Conservation (phyloP, 2,113 vertebrate species). For the Albula glossodonta region DNA sequence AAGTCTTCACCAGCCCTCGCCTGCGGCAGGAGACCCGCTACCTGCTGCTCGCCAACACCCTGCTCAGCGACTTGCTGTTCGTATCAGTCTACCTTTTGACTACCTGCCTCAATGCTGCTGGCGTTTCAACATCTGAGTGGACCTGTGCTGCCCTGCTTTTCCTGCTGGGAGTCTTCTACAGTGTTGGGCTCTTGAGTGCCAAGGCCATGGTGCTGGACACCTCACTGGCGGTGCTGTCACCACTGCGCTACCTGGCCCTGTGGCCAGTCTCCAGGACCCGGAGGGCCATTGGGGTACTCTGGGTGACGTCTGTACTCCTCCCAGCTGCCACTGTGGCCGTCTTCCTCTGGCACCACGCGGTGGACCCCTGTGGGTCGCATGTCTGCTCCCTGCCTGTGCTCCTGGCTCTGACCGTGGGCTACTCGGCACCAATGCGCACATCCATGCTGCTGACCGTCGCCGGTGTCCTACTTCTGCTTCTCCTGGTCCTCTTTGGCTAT, state of each 20-base stretch:
- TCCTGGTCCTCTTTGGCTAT: constrained; percentile 70
- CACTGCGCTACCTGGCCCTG: constrained; percentile 65
- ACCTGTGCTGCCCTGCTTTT: constrained; percentile 66
- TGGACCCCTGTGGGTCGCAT: constrained; percentile 54
- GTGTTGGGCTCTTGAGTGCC: constrained; percentile 70
- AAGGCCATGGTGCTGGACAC: constrained; percentile 72
- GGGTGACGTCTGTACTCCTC: constrained; percentile 58
- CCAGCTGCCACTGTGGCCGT: constrained; percentile 62
- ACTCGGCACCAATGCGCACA: constrained; percentile 58
- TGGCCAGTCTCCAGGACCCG: constrained; percentile 63
- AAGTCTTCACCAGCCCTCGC: constrained; percentile 63
- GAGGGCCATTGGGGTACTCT: constrained; percentile 57
- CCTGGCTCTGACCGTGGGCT: constrained; percentile 65
- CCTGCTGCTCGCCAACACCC: constrained; percentile 71
- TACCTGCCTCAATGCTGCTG: constrained; percentile 58
- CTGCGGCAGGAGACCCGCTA: constrained; percentile 74
- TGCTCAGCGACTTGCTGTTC: constrained; percentile 74
- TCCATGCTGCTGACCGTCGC: constrained; percentile 65
- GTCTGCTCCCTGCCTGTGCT: constrained; percentile 65
- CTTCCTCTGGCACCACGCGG: constrained; percentile 57
- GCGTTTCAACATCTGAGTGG: constrained; percentile 54
- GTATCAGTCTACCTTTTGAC: constrained; percentile 64
- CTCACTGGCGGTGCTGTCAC: constrained; percentile 68
- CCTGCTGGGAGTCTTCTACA: constrained; percentile 63
- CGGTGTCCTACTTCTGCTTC: constrained; percentile 62